Conservation (phyloP, 1,140 invertebrate genomes). For the Pogonognathellus flavescens region DNA sequence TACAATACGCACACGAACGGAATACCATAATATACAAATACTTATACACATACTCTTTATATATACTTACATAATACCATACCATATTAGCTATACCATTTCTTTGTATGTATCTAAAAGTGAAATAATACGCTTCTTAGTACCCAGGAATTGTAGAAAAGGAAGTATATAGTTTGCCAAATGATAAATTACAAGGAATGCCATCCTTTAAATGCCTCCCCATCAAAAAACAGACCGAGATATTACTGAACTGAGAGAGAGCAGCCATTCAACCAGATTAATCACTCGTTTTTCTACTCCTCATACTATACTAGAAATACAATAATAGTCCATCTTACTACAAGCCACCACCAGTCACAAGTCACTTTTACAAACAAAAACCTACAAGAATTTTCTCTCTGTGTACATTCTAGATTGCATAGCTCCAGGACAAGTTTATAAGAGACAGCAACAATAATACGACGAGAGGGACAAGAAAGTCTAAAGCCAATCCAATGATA, state of each 20-base stretch:
- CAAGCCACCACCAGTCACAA: background rate
- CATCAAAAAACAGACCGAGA: conserved; percentile 55
- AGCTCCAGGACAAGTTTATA: background rate
- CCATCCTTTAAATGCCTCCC: conserved; percentile 39
- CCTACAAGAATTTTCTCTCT: background rate
- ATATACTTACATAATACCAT: too few species aligned
- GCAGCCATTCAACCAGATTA: conserved; percentile 37
- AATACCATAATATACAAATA: background rate
- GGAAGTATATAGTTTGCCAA: conserved; percentile 53
- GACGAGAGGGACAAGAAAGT: background rate
- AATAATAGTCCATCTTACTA: background rate
- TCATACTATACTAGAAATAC: background rate
- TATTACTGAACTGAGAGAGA: conserved; percentile 51
- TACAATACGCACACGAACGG: background rate
- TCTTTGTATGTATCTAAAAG: too few species aligned
- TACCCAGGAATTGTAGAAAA: background rate
- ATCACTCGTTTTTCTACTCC: conserved; percentile 31
- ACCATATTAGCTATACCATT: too few species aligned
- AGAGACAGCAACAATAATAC: background rate
- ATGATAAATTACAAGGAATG: conserved; percentile 55
- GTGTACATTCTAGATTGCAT: background rate
- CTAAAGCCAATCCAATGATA: background rate
- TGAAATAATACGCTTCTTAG: too few species aligned
- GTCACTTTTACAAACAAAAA: conserved; percentile 7
- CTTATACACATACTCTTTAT: too few species aligned